phyloP scores from a whole-genome alignment of 2,113 vertebrate genomes.

The Tragelaphus imberbis region DNA sequence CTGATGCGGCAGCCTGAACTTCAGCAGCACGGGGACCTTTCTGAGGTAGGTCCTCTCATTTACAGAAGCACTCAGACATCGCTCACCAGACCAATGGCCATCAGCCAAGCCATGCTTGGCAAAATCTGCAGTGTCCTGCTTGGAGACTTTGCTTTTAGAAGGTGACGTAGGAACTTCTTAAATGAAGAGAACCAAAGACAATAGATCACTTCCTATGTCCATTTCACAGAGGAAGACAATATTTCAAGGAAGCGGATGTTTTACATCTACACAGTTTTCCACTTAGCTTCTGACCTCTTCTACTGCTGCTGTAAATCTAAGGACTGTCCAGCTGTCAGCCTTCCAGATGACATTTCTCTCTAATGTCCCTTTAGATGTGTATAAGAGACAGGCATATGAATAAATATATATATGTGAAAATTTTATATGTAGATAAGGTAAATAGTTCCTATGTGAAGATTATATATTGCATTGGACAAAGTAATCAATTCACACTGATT shows the following conservation, averaged over 20 bases:
- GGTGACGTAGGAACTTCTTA: conserved; percentile 44
- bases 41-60: not conserved
- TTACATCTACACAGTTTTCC: conserved; percentile 47
- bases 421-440: not conserved
- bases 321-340: conserved; percentile 46
- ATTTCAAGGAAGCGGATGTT: conserved; percentile 65
- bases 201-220: conserved; percentile 65
- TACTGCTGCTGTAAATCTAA: conserved; percentile 68
- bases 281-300: conserved; percentile 70
- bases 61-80: not conserved
- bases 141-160: conserved; percentile 36
- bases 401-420: not conserved
- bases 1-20: not conserved
- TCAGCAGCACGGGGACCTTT: not conserved
- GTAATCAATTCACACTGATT: not conserved
- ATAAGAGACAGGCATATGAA: no score
- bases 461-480: not conserved
- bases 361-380: not conserved
- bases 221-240: conserved; percentile 67
- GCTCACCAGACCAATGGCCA: conserved; percentile 20
- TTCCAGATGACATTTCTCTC: conserved; percentile 60
- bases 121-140: not conserved
- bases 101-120: not conserved
- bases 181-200: conserved; percentile 55
- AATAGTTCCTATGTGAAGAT: not conserved